These are phyloP conservation scores for Ceyx cyanopectus DNA, from an alignment of 2,113 vertebrate genomes.

Conservation along the genomic window DNA sequence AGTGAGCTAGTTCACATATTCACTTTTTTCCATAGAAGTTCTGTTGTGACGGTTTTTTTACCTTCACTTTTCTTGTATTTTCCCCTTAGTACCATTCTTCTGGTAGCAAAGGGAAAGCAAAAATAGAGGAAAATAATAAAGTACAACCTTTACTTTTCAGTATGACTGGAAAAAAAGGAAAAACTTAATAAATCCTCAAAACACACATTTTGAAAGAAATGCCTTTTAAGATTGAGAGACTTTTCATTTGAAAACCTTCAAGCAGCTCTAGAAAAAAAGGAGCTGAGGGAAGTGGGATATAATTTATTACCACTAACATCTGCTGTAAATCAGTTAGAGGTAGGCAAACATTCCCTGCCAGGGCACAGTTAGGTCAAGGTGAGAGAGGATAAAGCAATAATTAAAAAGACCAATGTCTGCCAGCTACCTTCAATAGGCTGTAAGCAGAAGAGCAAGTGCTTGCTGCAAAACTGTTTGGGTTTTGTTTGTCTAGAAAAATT, in stretches of 20 bases:
- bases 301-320: conserved; percentile 68
- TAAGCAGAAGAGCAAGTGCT: background rate
- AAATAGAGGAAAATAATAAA: background rate
- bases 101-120: background rate
- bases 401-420: background rate
- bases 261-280: background rate
- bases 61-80: conserved; percentile 9
- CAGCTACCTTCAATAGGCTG: background rate
- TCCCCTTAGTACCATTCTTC: background rate
- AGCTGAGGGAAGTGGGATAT: conserved; percentile 42
- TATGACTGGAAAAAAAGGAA: background rate
- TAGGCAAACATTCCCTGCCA: conserved; percentile 62
- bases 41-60: conserved; percentile 24
- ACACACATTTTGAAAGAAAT: background rate
- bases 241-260: conserved; percentile 65
- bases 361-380: conserved; percentile 64
- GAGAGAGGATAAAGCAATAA: conserved; percentile 61
- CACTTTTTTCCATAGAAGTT: background rate
- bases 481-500: background rate
- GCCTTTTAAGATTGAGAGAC: background rate
- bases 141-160: background rate
- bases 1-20: conserved; percentile 50
- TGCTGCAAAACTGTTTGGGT: background rate
- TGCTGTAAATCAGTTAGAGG: conserved; percentile 67
- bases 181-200: background rate